These are phyloP conservation scores for Collichthys lucidus DNA, from an alignment of 2,113 vertebrate species.

Conservation along the genomic window DNA sequence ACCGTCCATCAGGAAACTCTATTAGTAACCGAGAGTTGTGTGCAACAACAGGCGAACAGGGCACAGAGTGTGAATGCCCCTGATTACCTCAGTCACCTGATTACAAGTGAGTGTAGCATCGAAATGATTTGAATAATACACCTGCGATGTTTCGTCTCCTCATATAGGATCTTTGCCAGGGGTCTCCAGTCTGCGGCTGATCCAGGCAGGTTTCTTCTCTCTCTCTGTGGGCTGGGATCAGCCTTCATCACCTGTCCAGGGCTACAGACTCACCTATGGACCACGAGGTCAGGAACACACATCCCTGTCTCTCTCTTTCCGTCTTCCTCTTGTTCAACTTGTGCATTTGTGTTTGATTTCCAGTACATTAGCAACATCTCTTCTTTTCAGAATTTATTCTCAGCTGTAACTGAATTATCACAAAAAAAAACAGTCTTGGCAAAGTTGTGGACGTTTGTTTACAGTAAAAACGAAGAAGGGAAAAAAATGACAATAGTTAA, in stretches of 20 bases:
- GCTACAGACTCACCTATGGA: conserved; percentile 87
- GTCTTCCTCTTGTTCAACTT: not conserved
- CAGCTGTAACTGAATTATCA: conserved; percentile 8
- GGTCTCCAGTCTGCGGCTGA: conserved; percentile 81
- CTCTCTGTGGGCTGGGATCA: conserved; percentile 87
- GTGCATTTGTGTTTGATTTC: not conserved
- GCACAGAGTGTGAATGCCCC: too few relatives aligned
- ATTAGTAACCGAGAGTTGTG: too few relatives aligned
- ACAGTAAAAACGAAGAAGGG: not conserved
- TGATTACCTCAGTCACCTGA: too few relatives aligned
- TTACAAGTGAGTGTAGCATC: too few relatives aligned
- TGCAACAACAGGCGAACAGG: too few relatives aligned
- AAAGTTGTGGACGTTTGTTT: conserved; percentile 8
- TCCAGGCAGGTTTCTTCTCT: conserved; percentile 84
- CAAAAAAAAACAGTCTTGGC: not conserved
- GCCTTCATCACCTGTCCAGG: conserved; percentile 77
- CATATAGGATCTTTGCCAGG: conserved; percentile 81
- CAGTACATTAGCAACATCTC: not conserved
- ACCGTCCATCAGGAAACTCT: too few relatives aligned
- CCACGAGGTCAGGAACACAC: conserved; percentile 80
- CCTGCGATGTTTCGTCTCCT: not conserved
- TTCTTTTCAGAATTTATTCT: not conserved
- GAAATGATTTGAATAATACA: too few relatives aligned
- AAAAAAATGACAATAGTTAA: conserved; percentile 9
- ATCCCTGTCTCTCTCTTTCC: too few relatives aligned